Evolutionary conservation across 2,888 invertebrate genomes (phyloP).

Genomic region (Lasioglossum figueresi): DNA sequence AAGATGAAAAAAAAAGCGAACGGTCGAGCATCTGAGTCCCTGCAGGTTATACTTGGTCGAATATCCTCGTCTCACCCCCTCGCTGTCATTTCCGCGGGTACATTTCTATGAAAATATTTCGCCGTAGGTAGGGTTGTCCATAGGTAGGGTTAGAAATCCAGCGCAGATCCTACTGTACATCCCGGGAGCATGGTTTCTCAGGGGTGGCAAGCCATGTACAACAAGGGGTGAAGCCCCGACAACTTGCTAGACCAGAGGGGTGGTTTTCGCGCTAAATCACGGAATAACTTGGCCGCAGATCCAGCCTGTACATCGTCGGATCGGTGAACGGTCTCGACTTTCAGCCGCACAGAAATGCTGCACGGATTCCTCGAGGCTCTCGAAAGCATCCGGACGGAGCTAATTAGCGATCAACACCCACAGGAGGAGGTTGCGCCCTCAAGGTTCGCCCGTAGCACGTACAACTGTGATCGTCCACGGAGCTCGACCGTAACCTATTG

Average conservation of each 20-base stretch:
- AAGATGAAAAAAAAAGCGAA: constrained; percentile 43
- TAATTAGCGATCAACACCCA: constrained; percentile 72
- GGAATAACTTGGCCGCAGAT: constrained; percentile 59
- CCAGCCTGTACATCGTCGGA: constrained; percentile 21
- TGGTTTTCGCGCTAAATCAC: constrained; percentile 68
- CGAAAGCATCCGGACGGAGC: constrained; percentile 40
- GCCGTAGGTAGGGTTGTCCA: constrained; percentile 37
- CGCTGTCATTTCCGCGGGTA: constrained; percentile 74
- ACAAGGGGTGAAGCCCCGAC: constrained; percentile 60
- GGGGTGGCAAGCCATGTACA: constrained; percentile 56
- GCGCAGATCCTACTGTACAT: constrained; percentile 53
- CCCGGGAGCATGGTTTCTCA: constrained; percentile 42
- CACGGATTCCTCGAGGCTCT: constrained; percentile 62
- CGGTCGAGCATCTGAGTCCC: constrained; percentile 75
- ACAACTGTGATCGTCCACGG: not conserved
- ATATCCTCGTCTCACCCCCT: constrained; percentile 49
- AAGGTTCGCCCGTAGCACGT: constrained; percentile 53
- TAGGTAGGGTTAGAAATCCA: constrained; percentile 62
- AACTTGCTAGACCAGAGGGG: constrained; percentile 59
- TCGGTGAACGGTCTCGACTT: constrained; percentile 27
- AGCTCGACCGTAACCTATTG: constrained; percentile 48
- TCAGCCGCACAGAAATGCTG: constrained; percentile 31
- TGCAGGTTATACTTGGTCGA: constrained; percentile 75
- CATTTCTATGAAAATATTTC: constrained; percentile 80
- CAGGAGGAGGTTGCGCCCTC: constrained; percentile 26